A percentile compares a stretch with the other conserved stretches of the same genome.
Conservation (phyloP, 2,113 vertebrate species). For the Oplegnathus fasciatus region DNA sequence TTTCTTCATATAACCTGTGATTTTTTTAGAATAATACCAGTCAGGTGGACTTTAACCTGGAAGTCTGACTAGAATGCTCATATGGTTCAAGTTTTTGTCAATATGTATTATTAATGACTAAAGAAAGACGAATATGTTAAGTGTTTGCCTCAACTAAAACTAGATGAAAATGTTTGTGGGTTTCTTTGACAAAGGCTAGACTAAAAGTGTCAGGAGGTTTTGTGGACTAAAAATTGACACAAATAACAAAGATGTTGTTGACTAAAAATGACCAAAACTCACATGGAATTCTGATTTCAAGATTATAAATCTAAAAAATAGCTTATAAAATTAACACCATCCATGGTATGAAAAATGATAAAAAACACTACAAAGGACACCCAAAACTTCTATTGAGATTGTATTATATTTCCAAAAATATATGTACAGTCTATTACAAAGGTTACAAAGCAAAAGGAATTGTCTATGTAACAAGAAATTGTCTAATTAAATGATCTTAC, state of each 20-base stretch:
- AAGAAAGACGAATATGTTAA: no score
- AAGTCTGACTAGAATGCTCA: not conserved
- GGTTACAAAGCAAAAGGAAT: conserved; percentile 99
- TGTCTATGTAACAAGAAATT: conserved; percentile 93
- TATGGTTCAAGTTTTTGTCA: not conserved
- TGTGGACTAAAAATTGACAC: no score
- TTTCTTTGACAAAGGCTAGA: no score
- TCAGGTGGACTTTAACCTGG: not conserved
- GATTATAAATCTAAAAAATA: not conserved
- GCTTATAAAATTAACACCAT: not conserved
- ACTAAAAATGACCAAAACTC: not conserved
- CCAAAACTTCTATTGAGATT: conserved; percentile 87
- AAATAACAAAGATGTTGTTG: no score
- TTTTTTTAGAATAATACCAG: no score
- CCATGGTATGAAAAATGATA: not conserved
- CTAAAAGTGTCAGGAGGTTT: no score
- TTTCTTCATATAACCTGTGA: not conserved
- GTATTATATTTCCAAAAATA: conserved; percentile 99
- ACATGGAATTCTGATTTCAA: not conserved
- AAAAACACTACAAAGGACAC: conserved; percentile 57
- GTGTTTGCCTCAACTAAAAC: no score
- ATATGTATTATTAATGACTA: no score
- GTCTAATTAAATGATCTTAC: conserved; percentile 93
- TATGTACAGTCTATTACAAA: conserved; percentile 99
- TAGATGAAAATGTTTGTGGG: no score